Conservation (phyloP, 2,888 invertebrate genomes). For the Odontocerum albicorne region DNA sequence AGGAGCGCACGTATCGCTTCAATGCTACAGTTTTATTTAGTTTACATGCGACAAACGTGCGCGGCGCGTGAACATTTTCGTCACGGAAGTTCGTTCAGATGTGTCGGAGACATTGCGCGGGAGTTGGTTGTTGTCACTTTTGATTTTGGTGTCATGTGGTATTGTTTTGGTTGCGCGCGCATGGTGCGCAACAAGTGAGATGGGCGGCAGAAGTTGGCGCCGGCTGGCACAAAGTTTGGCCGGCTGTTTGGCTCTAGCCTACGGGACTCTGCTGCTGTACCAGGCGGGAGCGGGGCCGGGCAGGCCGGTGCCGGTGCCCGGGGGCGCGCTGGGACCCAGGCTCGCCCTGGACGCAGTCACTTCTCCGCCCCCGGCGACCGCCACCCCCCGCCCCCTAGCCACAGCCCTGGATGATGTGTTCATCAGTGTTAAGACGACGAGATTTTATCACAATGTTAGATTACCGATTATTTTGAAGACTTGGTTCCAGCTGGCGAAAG, state of each 20-base stretch:
- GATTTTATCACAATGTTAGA: slow-evolving; percentile 81
- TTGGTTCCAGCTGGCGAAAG: slow-evolving; percentile 91
- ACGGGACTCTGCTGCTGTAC: slow-evolving; percentile 63
- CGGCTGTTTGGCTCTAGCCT: slow-evolving; percentile 57
- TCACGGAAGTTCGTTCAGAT: slow-evolving; percentile 17
- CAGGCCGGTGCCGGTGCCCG: slow-evolving; percentile 51
- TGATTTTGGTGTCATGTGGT: slow-evolving; percentile 19
- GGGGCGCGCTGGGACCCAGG: slow-evolving; percentile 53
- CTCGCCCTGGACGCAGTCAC: slow-evolving; percentile 41
- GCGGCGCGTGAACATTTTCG: slow-evolving; percentile 3
- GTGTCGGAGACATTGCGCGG: slow-evolving; percentile 21
- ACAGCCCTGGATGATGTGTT: slow-evolving; percentile 85
- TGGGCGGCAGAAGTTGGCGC: slow-evolving; percentile 52
- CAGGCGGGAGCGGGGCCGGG: slow-evolving; percentile 55
- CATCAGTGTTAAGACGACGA: slow-evolving; percentile 94
- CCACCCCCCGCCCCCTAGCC: slow-evolving; percentile 56
- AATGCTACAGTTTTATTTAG: slow-evolving; percentile 28
- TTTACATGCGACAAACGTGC: slow-evolving; percentile 24
- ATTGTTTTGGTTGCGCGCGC: slow-evolving; percentile 26
- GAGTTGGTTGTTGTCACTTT: slow-evolving; percentile 10
- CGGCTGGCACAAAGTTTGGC: slow-evolving; percentile 49
- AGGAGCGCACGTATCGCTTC: slow-evolving; percentile 17
- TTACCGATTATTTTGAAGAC: slow-evolving; percentile 88
- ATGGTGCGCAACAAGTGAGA: slow-evolving; percentile 44
- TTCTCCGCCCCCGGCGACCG: slow-evolving; percentile 47